Conservation (phyloP, 2,797 vertebrate genomes). For the Micrastur ruficollis region DNA sequence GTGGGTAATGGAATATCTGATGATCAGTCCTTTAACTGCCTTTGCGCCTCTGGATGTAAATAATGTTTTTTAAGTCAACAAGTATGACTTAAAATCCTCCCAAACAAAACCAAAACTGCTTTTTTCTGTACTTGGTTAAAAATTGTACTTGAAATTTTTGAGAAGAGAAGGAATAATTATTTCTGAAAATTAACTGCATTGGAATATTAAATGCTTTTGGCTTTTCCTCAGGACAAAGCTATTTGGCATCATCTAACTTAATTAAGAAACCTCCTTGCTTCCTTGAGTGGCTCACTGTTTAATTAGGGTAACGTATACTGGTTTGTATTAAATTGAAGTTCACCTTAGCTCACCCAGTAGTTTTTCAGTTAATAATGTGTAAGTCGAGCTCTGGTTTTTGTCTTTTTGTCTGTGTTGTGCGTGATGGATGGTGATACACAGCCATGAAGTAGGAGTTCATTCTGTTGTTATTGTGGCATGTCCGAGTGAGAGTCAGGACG, state of each 20-base stretch:
- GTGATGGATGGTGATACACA: not conserved
- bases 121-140: not conserved
- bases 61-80: not conserved
- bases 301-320: constrained; percentile 13
- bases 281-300: constrained; percentile 22
- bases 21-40: not conserved
- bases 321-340: constrained; percentile 17
- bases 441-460: not conserved
- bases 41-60: not conserved
- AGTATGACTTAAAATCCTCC: not conserved
- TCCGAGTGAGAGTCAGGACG: not conserved
- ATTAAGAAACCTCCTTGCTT: constrained; percentile 49
- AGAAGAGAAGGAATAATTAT: not conserved
- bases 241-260: constrained; percentile 49
- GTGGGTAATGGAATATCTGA: not conserved
- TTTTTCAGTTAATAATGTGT: not conserved
- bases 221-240: constrained; percentile 41
- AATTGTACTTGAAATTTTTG: not conserved
- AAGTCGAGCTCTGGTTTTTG: not conserved
- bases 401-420: not conserved
- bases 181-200: constrained; percentile 22
- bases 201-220: constrained; percentile 21
- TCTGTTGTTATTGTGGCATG: not conserved
- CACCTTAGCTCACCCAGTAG: not conserved
- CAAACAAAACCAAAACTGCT: not conserved